Percentiles rank a stretch among this genome's conserved stretches.
phyloP scores from a whole-genome alignment of 2,113 vertebrate genomes.

The Amazona vittata region DNA sequence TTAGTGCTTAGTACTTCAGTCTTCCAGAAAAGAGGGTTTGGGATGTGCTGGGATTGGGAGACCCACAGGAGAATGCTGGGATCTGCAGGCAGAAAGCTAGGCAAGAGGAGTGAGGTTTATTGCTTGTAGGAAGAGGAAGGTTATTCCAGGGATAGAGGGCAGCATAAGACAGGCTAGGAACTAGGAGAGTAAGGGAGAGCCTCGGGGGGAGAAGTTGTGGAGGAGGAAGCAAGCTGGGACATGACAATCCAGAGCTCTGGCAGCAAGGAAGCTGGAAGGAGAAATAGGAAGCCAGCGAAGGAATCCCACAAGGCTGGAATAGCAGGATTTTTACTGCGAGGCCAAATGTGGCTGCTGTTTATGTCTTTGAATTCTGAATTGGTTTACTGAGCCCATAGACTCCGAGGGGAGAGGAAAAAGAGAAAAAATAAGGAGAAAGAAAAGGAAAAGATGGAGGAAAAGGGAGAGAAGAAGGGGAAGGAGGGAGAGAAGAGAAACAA shows the following conservation, averaged over 20 bases:
- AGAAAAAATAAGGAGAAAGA: no score
- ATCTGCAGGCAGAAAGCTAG: not conserved
- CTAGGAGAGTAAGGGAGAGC: not conserved
- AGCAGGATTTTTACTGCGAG: slow-evolving; percentile 37
- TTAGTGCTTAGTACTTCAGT: not conserved
- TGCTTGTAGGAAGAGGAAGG: not conserved
- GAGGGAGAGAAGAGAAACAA: not conserved
- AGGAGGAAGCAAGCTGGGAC: slow-evolving; percentile 41
- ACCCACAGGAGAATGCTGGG: not conserved
- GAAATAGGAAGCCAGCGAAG: slow-evolving; percentile 42
- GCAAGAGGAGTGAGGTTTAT: not conserved
- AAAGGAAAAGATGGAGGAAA: not conserved
- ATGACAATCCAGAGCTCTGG: not conserved
- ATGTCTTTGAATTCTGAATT: not conserved
- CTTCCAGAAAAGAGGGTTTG: not conserved
- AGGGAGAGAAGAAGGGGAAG: not conserved
- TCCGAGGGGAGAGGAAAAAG: not conserved
- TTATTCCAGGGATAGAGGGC: slow-evolving; percentile 60
- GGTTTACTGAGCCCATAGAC: not conserved
- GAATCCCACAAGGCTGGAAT: slow-evolving; percentile 54
- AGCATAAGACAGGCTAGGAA: slow-evolving; percentile 58
- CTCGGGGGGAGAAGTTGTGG: not conserved
- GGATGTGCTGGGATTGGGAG: not conserved
- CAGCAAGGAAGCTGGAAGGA: slow-evolving; percentile 39
- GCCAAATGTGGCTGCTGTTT: not conserved